Evolutionary conservation across 2,113 vertebrate species (phyloP).

Genomic region (Haplochromis burtoni): DNA sequence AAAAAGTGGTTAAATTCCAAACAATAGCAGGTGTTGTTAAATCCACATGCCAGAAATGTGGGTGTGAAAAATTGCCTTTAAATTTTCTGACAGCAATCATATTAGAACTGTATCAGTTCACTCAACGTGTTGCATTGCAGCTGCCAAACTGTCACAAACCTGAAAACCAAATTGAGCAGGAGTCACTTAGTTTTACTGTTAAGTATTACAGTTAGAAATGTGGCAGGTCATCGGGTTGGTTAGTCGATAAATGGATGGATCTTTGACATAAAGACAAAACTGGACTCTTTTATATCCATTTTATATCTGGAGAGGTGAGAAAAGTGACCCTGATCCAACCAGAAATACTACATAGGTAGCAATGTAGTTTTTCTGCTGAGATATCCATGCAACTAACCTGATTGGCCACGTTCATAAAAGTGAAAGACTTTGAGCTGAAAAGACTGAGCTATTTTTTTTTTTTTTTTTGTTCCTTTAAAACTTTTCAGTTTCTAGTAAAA

Average conservation of each 20-base stretch:
- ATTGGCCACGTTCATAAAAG: background rate
- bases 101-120: background rate
- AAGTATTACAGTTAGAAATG: background rate
- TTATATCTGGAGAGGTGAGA: background rate
- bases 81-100: background rate
- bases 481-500: background rate
- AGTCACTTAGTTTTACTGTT: background rate
- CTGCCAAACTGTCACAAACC: background rate
- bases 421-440: background rate
- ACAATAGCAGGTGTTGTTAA: background rate
- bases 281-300: background rate
- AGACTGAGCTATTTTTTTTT: background rate
- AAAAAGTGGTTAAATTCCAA: background rate
- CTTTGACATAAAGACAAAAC: background rate
- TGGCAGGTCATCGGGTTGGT: background rate
- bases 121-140: background rate
- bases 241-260: background rate
- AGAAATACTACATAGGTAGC: background rate
- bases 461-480: background rate
- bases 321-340: background rate
- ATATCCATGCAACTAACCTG: background rate
- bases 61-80: background rate
- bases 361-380: background rate
- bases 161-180: background rate
- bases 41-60: background rate